Base-by-base conservation (phyloP, 1,140 invertebrate species). In the Trachymyrmex cornetzi region DNA sequence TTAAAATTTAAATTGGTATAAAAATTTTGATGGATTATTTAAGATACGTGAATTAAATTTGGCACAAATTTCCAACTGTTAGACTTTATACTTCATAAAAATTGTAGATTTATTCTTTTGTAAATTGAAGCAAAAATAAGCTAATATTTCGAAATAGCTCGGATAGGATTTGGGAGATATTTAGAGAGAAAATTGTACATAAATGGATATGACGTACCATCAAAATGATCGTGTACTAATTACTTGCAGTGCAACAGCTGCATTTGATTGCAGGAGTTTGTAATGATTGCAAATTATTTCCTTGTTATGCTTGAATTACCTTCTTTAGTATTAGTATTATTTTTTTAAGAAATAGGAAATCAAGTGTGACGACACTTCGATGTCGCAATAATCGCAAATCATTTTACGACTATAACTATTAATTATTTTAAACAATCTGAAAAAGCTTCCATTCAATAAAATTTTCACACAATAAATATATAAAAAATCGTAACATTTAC, bases 281-380 rank as follows among this genome's bases (percentile, higher is more conserved):
- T 74, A 55, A 55, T 72, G 50, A 59, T 38, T 74, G 71, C 53
- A 30, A 55, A 57, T 57, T 57, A 74, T n/a, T 57, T 30, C 19
- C 55, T 59, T 75, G 12, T 44, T 59, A 75, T 19, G 14, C 12
- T n/a, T n/a, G n/a, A n/a, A 11, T 75, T 14, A 38, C n/a, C n/a
- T 74, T 59, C 12, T 57, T 59, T n/a, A n/a, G 22, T n/a, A 67
- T 61, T 61, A 61, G 27, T 14, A 61, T 0, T 50, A 3, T 48
- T 50, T 69, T 69, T 69, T 27, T 24, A 69, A 24, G 22, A 24
- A 50, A 12, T 19, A 50, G 0, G 50, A 69, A 67, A 67, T 14
- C 19, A 12, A 34, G 14, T 7, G 27, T 9, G 27, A n/a, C 11
- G 9, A 1, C 24, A 67, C 22, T 44, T 67, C 7, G 24, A 66